Evolutionary conservation across 2,888 invertebrate species (phyloP).

Genomic region (Endotricha flammealis): DNA sequence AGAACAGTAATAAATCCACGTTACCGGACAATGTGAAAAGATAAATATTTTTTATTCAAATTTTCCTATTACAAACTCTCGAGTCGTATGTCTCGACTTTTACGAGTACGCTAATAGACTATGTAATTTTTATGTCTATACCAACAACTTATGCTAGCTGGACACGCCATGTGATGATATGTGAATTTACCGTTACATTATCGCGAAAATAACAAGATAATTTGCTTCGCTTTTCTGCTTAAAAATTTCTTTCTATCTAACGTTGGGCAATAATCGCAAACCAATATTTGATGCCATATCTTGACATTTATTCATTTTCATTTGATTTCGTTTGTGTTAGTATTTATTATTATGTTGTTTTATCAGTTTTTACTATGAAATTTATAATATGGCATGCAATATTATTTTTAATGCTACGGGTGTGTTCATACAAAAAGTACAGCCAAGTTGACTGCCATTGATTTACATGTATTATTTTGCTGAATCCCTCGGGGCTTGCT

Average conservation of each 20-base stretch:
- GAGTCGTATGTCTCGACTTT: too few species aligned
- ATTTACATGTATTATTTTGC: conserved; percentile 44
- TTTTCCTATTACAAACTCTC: too few species aligned
- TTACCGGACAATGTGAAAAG: too few species aligned
- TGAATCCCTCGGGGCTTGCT: conserved; percentile 58
- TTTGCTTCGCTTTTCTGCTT: too few species aligned
- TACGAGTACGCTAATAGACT: too few species aligned
- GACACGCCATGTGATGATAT: too few species aligned
- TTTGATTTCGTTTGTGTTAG: conserved; percentile 10
- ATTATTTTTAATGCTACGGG: conserved; percentile 16
- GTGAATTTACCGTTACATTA: too few species aligned
- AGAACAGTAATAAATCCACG: too few species aligned
- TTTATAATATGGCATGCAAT: conserved; percentile 19
- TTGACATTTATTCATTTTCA: conserved; percentile 24
- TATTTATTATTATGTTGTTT: conserved; percentile 1
- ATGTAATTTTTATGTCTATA: too few species aligned
- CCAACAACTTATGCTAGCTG: too few species aligned
- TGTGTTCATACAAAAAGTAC: conserved; percentile 47
- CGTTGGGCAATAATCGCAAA: conserved; percentile 35
- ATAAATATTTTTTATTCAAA: too few species aligned
- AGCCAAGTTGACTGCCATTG: conserved; percentile 57
- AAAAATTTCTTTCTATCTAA: conserved; percentile 33
- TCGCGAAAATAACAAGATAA: too few species aligned
- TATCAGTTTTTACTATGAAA: not conserved
- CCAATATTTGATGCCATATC: conserved; percentile 26